phyloP scores from a whole-genome alignment of 2,797 vertebrate genomes.

The Silurus aristotelis region DNA sequence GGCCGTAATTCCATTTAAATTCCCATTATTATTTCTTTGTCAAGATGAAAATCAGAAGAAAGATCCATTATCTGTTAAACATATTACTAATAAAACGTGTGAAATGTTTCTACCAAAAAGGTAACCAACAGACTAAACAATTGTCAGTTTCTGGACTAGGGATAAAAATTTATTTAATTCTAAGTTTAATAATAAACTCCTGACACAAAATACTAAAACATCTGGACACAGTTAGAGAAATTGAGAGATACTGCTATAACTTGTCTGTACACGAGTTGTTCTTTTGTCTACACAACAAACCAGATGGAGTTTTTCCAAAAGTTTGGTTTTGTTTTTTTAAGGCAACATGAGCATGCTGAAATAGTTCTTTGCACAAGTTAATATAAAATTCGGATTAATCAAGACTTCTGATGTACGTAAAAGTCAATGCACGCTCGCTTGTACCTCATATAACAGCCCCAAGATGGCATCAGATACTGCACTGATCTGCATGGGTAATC shows the following conservation, averaged over 20 bases:
- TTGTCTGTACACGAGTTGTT: background rate
- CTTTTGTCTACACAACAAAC: background rate
- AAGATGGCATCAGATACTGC: slow-evolving; percentile 36
- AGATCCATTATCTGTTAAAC: background rate
- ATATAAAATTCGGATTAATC: background rate
- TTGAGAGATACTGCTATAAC: background rate
- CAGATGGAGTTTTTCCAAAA: background rate
- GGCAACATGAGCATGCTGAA: slow-evolving; percentile 1
- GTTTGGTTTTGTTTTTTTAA: background rate
- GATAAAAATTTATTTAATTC: background rate
- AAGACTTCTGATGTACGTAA: background rate
- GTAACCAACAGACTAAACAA: background rate
- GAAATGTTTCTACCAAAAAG: background rate
- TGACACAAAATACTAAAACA: background rate
- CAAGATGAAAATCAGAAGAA: background rate
- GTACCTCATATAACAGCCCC: slow-evolving; percentile 21
- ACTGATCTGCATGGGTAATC: background rate
- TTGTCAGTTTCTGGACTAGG: background rate
- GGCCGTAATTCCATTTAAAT: background rate
- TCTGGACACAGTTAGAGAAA: background rate
- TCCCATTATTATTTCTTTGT: background rate
- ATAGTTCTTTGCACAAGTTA: background rate
- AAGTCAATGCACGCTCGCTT: background rate
- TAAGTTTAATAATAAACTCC: background rate
- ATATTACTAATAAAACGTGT: background rate